Evolutionary conservation across 2,797 vertebrate genomes (phyloP).

Genomic region (Okamejei kenojei): DNA sequence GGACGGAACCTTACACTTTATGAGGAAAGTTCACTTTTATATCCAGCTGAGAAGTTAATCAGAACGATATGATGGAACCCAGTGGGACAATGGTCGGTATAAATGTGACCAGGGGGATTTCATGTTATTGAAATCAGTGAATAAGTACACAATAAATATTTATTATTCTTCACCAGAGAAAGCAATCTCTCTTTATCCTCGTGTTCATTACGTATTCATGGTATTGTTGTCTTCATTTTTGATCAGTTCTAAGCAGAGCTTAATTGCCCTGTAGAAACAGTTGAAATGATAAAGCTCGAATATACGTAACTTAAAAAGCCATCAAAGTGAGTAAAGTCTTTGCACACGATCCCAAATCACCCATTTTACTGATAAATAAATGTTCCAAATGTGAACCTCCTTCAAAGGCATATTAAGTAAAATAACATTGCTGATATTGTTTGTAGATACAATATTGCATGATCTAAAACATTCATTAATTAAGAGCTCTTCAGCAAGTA

Average conservation of each 20-base stretch:
- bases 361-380: background rate
- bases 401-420: slow-evolving; percentile 9
- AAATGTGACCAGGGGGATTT: background rate
- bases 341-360: background rate
- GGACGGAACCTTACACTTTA: background rate
- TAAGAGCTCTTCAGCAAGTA: background rate
- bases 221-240: background rate
- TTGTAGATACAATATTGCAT: background rate
- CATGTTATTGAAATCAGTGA: background rate
- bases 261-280: background rate
- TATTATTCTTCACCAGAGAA: background rate
- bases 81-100: background rate
- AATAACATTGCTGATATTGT: background rate
- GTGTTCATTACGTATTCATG: background rate
- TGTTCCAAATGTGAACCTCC: background rate
- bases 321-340: background rate
- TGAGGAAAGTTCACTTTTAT: background rate
- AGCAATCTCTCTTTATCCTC: background rate
- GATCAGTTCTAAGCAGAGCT: background rate
- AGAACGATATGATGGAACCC: background rate
- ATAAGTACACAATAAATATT: slow-evolving; percentile 1
- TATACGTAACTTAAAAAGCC: background rate
- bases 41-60: slow-evolving; percentile 13
- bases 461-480: background rate
- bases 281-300: background rate